Evolutionary conservation across 2,113 vertebrate species (phyloP).

Genomic region (Mustela lutreola): DNA sequence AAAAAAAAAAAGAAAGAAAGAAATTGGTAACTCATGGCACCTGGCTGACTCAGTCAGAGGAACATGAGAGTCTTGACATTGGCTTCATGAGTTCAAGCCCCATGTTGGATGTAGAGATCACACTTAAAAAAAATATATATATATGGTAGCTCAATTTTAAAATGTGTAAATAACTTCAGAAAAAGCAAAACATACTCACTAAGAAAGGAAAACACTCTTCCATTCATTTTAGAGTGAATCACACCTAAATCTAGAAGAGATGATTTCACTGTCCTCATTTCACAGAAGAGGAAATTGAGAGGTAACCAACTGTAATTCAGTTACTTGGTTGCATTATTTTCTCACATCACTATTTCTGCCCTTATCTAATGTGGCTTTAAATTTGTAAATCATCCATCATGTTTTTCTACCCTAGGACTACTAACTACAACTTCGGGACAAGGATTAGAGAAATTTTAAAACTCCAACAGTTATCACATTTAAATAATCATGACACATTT

Average conservation of each 20-base stretch:
- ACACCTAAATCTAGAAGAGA: conserved; percentile 15
- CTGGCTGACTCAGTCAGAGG: background rate
- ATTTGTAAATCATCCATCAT: background rate
- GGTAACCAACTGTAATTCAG: background rate
- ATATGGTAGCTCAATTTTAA: background rate
- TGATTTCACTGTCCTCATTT: conserved; percentile 30
- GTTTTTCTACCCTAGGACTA: background rate
- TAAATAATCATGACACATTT: background rate
- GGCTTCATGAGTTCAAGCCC: background rate
- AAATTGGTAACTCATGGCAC: background rate
- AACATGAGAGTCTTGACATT: background rate
- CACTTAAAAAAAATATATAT: too few relatives aligned
- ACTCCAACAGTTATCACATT: background rate
- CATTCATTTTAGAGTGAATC: conserved; percentile 34
- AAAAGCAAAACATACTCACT: conserved; percentile 54
- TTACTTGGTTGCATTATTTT: background rate
- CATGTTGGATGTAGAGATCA: background rate
- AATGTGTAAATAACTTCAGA: background rate
- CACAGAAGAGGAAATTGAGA: background rate
- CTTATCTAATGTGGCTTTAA: background rate
- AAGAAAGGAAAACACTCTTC: background rate
- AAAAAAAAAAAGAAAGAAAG: background rate
- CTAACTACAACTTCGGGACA: background rate
- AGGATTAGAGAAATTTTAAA: background rate
- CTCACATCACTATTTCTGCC: background rate